phyloP scores from a whole-genome alignment of 1,140 invertebrate genomes.

The Diploscapter pachys region DNA sequence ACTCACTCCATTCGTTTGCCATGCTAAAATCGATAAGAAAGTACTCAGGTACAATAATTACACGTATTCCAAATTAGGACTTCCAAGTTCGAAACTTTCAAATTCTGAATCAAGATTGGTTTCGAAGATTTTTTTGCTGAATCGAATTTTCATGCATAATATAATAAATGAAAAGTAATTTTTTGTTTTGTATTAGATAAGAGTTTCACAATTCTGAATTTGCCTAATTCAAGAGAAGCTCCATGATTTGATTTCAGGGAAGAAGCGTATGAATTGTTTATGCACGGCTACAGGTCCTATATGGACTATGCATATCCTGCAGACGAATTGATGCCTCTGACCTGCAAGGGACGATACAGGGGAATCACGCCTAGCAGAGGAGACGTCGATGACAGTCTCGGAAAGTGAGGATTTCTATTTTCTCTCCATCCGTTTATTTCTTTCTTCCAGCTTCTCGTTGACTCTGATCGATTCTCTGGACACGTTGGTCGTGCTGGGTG shows the following conservation, averaged over 20 bases:
- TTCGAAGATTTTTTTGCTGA: too few species aligned
- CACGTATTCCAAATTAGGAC: too few species aligned
- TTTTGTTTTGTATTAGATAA: too few species aligned
- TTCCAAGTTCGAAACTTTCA: too few species aligned
- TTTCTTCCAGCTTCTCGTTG: slow-evolving; percentile 81
- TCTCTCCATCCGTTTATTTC: slow-evolving; percentile 14
- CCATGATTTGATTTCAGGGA: slow-evolving; percentile 64
- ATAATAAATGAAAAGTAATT: too few species aligned
- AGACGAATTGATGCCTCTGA: slow-evolving; percentile 95
- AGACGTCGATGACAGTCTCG: slow-evolving; percentile 89
- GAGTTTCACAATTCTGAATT: too few species aligned
- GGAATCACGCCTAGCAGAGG: slow-evolving; percentile 76
- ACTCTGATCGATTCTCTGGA: slow-evolving; percentile 91
- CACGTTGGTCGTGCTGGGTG: slow-evolving; percentile 83
- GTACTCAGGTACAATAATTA: too few species aligned
- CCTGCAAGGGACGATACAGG: slow-evolving; percentile 83
- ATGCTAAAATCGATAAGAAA: too few species aligned
- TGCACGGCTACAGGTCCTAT: slow-evolving; percentile 92
- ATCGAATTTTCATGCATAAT: too few species aligned
- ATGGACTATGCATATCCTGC: slow-evolving; percentile 92
- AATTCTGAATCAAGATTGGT: too few species aligned
- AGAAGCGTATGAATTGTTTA: slow-evolving; percentile 88
- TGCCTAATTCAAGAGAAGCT: too few species aligned
- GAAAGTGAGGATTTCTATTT: slow-evolving; percentile 76
- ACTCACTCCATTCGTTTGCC: too few species aligned